phyloP scores from a whole-genome alignment of 2,888 invertebrate genomes.

The Tenthredo mesomela region DNA sequence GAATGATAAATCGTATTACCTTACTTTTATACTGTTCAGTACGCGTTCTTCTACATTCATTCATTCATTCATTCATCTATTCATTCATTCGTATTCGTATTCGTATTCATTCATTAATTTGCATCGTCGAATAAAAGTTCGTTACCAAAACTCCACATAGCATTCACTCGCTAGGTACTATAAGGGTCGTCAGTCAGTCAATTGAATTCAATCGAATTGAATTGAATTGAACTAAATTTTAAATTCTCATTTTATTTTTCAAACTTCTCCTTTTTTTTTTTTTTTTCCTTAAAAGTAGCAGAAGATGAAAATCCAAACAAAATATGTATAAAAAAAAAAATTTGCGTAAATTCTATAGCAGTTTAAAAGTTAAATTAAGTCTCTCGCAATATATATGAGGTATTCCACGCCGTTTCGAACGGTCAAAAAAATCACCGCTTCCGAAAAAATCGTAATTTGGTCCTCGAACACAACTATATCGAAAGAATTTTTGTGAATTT shows the following conservation, averaged over 20 bases:
- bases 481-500: too few relatives aligned
- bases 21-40: constrained; percentile 46
- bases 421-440: too few relatives aligned
- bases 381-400: constrained; percentile 68
- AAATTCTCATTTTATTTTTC: neutral
- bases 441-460: too few relatives aligned
- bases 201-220: neutral
- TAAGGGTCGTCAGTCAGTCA: neutral
- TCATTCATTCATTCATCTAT: neutral
- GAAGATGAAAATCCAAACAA: neutral
- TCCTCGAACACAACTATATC: too few relatives aligned
- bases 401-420: too few relatives aligned
- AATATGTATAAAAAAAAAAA: neutral
- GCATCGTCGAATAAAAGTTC: constrained; percentile 55
- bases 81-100: neutral
- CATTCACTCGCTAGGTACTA: too few relatives aligned
- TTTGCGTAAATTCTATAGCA: neutral
- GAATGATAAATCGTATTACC: constrained; percentile 58
- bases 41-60: neutral
- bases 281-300: neutral
- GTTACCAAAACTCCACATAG: constrained; percentile 1
- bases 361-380: constrained; percentile 77
- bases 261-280: neutral
- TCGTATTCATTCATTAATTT: constrained; percentile 56
- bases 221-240: neutral